Conservation (phyloP, 2,888 invertebrate species). For the Parelbella ahira region DNA sequence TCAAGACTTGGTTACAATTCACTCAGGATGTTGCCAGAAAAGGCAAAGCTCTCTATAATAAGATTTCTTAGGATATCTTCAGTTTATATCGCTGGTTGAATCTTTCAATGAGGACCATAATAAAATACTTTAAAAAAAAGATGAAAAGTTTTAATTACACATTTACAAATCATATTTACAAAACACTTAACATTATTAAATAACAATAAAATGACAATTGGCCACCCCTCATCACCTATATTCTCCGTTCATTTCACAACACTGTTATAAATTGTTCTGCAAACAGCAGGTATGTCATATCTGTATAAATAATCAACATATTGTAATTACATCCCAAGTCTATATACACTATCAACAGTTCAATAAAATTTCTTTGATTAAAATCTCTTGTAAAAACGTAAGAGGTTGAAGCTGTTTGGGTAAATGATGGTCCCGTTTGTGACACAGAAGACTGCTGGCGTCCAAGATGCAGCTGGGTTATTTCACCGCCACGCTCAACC, state of each 20-base stretch:
- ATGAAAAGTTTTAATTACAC: slow-evolving; percentile 33
- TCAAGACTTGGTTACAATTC: too few relatives aligned
- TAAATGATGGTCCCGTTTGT: slow-evolving; percentile 31
- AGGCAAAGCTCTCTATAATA: slow-evolving; percentile 11
- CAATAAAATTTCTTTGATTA: slow-evolving; percentile 16
- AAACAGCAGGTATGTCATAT: too few relatives aligned
- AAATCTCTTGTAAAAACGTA: not conserved
- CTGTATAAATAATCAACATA: not conserved
- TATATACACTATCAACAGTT: slow-evolving; percentile 7
- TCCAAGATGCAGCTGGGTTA: too few relatives aligned
- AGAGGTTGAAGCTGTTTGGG: too few relatives aligned
- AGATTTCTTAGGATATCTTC: slow-evolving; percentile 3
- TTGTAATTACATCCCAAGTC: slow-evolving; percentile 20
- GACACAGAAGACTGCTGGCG: slow-evolving; percentile 41
- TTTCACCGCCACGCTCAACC: slow-evolving; percentile 83
- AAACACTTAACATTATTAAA: slow-evolving; percentile 22
- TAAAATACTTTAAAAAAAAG: slow-evolving; percentile 25
- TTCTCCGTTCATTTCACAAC: not conserved
- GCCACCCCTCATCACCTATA: slow-evolving; percentile 2
- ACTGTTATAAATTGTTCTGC: not conserved
- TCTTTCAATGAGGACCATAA: slow-evolving; percentile 9
- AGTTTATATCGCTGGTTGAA: slow-evolving; percentile 4
- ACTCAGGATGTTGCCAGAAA: too few relatives aligned
- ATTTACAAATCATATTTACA: slow-evolving; percentile 38
- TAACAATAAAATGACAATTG: slow-evolving; percentile 12